Percentiles rank a stretch among this genome's conserved stretches.
Conservation (phyloP, 2,113 vertebrate species). For the Hippocampus guttulatus region DNA sequence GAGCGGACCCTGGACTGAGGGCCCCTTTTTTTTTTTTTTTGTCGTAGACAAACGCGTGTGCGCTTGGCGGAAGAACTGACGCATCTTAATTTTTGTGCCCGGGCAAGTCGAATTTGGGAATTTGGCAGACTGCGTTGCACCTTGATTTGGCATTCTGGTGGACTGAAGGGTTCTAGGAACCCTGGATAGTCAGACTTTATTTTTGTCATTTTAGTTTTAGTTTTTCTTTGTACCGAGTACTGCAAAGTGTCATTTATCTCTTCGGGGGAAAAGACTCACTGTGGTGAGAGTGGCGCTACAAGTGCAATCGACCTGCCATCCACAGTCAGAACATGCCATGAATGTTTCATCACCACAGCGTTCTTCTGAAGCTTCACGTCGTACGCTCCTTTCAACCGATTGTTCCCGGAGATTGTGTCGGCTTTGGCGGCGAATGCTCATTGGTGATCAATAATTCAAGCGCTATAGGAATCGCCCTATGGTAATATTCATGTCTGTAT, state of each 20-base stretch:
- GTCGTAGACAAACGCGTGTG: too few species aligned
- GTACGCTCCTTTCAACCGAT: slow-evolving; percentile 25
- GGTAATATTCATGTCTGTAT: slow-evolving; percentile 57
- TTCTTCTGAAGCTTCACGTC: not conserved
- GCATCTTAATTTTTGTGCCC: too few species aligned
- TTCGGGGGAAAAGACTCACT: not conserved
- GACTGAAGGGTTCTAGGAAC: too few species aligned
- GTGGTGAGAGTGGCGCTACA: not conserved
- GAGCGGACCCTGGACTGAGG: too few species aligned
- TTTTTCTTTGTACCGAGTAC: too few species aligned
- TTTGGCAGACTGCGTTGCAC: too few species aligned
- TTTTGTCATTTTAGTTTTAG: too few species aligned
- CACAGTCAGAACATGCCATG: slow-evolving; percentile 1
- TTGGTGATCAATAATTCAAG: slow-evolving; percentile 63
- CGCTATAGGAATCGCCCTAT: slow-evolving; percentile 36
- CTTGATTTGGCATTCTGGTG: too few species aligned
- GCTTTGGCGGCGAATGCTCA: slow-evolving; percentile 33
- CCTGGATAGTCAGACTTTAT: too few species aligned
- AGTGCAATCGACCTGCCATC: not conserved
- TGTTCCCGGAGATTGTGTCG: slow-evolving; percentile 24
- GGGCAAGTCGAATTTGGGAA: too few species aligned
- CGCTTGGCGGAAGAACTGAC: too few species aligned
- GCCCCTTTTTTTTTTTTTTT: too few species aligned
- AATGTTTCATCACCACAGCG: slow-evolving; percentile 19
- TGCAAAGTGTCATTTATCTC: not conserved